phyloP scores from a whole-genome alignment of 2,113 vertebrate species.

The Corythoichthys haematopterus region DNA sequence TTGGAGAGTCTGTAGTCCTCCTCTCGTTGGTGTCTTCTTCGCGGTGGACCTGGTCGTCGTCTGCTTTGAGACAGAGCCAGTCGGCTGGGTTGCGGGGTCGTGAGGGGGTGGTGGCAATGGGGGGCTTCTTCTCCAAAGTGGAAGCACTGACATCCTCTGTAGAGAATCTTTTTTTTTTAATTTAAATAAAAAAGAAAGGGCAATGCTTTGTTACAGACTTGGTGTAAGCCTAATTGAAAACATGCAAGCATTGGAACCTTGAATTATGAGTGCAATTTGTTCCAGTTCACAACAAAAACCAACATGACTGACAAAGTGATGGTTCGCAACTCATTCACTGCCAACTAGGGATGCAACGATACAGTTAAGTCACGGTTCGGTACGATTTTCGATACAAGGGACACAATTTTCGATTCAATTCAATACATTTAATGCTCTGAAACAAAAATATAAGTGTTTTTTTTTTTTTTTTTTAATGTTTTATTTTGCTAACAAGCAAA shows the following conservation, averaged over 20 bases:
- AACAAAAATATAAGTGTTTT: too few relatives aligned
- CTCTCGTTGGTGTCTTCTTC: slow-evolving; percentile 21
- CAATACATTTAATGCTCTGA: too few relatives aligned
- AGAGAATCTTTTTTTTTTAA: slow-evolving; percentile 70
- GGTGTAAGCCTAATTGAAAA: background rate
- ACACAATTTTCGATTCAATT: too few relatives aligned
- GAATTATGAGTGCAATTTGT: background rate
- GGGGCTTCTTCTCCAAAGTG: slow-evolving; percentile 62
- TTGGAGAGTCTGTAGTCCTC: slow-evolving; percentile 14
- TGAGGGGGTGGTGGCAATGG: slow-evolving; percentile 32
- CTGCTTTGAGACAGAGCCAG: slow-evolving; percentile 81
- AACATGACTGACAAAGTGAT: background rate
- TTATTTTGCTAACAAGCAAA: too few relatives aligned
- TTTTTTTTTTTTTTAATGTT: too few relatives aligned
- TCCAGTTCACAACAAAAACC: background rate
- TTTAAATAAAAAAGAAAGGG: background rate
- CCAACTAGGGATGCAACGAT: too few relatives aligned
- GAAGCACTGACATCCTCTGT: slow-evolving; percentile 63
- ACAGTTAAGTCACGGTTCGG: too few relatives aligned
- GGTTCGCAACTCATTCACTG: background rate
- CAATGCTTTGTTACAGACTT: background rate
- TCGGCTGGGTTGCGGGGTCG: slow-evolving; percentile 62
- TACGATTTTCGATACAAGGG: too few relatives aligned
- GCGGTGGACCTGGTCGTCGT: slow-evolving; percentile 28
- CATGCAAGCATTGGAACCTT: background rate